Percentiles rank a stretch among this genome's conserved stretches.
Evolutionary conservation across 53 echinoderm and acorn worm species (phyloP).

Genomic region (Hippasteria phrygiana): DNA sequence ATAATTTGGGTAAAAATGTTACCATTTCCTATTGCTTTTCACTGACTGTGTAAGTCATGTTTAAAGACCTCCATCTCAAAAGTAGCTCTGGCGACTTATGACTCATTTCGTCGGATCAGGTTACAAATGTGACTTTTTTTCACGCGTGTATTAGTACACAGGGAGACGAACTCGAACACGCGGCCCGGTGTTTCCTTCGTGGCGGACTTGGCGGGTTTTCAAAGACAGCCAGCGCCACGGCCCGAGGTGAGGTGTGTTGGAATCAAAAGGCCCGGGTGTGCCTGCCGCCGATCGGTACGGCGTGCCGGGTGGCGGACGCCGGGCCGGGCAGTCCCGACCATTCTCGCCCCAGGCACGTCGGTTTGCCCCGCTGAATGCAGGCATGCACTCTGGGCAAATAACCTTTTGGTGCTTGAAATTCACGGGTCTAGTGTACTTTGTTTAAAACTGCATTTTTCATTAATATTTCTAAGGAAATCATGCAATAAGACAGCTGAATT

Average conservation of each 20-base stretch:
- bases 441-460: conserved; percentile 10
- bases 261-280: conserved; percentile 24
- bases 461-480: no score
- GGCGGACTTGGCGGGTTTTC: conserved; percentile 47
- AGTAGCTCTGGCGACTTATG: no score
- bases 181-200: conserved; percentile 37
- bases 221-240: conserved; percentile 38
- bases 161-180: background rate
- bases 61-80: no score
- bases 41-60: no score
- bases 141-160: conserved; percentile 9
- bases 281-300: conserved; percentile 42
- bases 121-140: no score
- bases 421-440: conserved; percentile 35
- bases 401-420: no score
- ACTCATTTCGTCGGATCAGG: no score
- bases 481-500: no score
- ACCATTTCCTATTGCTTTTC: no score
- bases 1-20: no score
- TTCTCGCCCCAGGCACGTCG: conserved; percentile 34
- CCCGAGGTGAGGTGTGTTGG: conserved; percentile 63
- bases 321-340: conserved; percentile 14
- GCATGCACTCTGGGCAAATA: background rate
- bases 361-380: conserved; percentile 2
- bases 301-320: conserved; percentile 22